Evolutionary conservation across 2,888 invertebrate genomes (phyloP).

Genomic region (Eubasilissa splendida): DNA sequence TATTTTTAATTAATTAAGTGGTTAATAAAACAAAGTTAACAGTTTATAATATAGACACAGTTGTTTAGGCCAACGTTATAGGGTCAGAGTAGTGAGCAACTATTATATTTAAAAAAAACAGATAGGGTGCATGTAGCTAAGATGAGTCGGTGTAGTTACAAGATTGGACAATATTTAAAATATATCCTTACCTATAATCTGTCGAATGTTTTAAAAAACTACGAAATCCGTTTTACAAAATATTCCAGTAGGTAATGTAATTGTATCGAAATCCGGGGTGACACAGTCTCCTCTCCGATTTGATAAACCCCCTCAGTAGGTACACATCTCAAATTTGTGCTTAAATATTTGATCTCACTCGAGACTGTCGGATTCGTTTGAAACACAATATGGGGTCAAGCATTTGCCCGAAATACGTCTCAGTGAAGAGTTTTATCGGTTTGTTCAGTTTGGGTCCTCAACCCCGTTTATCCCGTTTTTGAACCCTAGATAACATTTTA

Average conservation of each 20-base stretch:
- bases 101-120: too few species aligned
- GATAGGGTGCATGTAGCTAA: too few species aligned
- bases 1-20: too few species aligned
- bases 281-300: not conserved
- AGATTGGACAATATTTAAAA: too few species aligned
- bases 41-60: too few species aligned
- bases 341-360: slow-evolving; percentile 44
- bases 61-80: too few species aligned
- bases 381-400: slow-evolving; percentile 37
- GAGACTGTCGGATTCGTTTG: slow-evolving; percentile 34
- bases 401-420: slow-evolving; percentile 30
- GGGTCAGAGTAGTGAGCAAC: too few species aligned
- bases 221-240: too few species aligned
- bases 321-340: slow-evolving; percentile 3
- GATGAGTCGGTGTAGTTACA: too few species aligned
- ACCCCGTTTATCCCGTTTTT: slow-evolving; percentile 37
- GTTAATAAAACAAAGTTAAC: too few species aligned
- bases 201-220: too few species aligned
- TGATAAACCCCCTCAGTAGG: not conserved
- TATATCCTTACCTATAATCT: too few species aligned
- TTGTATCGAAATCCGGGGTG: not conserved
- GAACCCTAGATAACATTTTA: slow-evolving; percentile 41
- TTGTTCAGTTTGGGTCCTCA: slow-evolving; percentile 30
- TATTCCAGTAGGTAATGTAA: not conserved
- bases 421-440: slow-evolving; percentile 7